Conservation (phyloP, 2,113 vertebrate species). For the Actenoides lindsayi region DNA sequence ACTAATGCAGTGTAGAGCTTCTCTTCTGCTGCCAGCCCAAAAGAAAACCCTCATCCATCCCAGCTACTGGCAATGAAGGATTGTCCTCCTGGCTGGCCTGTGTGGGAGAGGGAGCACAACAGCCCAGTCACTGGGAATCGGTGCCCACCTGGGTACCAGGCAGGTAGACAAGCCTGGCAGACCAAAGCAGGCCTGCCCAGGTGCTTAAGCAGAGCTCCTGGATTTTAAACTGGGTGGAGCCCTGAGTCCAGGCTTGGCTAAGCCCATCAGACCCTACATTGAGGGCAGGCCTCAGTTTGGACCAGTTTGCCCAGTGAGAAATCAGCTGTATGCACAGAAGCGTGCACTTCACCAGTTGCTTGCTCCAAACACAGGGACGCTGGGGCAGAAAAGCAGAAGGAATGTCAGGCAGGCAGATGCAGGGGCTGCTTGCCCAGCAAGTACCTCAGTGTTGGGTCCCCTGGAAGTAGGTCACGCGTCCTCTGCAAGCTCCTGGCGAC, state of each 20-base stretch:
- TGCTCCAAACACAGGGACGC: accelerated
- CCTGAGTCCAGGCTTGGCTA: not conserved
- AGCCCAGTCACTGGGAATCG: not conserved
- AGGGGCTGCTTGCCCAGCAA: not conserved
- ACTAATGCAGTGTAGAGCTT: slow-evolving; percentile 60
- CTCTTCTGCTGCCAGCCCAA: slow-evolving; percentile 75
- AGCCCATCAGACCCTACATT: not conserved
- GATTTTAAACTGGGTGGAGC: not conserved
- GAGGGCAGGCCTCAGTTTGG: not conserved
- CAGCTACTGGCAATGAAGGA: slow-evolving; percentile 84
- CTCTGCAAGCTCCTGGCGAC: not conserved
- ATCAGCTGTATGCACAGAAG: not conserved
- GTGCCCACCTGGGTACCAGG: not conserved
- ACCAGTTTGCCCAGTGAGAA: not conserved
- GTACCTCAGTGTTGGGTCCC: not conserved
- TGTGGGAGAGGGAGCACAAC: not conserved
- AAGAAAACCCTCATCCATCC: slow-evolving; percentile 78
- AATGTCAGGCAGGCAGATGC: not conserved
- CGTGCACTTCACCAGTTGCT: accelerated
- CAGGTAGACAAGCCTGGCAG: not conserved
- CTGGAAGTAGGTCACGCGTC: not conserved
- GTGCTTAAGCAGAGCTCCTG: not conserved
- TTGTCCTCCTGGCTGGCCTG: slow-evolving; percentile 69
- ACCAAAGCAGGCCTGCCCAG: not conserved
- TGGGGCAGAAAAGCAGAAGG: not conserved